phyloP scores from a whole-genome alignment of 2,113 vertebrate genomes.

The Pterocles gutturalis region DNA sequence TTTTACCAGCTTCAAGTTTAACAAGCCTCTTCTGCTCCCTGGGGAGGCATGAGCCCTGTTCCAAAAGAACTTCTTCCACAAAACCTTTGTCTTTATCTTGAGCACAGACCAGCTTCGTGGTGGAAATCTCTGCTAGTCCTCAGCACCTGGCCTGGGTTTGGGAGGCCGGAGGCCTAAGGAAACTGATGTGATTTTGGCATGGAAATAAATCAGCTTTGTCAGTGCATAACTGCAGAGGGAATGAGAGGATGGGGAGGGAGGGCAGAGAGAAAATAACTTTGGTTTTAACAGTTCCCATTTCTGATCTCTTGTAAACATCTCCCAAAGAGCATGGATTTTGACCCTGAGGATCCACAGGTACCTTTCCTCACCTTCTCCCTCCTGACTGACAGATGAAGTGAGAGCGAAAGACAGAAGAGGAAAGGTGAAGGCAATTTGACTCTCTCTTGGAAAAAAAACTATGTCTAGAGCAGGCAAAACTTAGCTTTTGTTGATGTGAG shows the following conservation, averaged over 20 bases:
- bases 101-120: not conserved
- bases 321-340: not conserved
- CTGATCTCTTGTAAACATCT: not conserved
- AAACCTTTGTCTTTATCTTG: not conserved
- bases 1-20: not conserved
- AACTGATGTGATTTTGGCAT: not conserved
- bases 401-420: not conserved
- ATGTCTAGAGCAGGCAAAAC: not conserved
- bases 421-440: not conserved
- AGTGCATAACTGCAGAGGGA: not conserved
- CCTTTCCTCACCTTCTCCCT: not conserved
- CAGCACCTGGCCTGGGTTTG: not conserved
- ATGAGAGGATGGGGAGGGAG: not conserved
- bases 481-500: not conserved
- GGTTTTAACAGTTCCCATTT: not conserved
- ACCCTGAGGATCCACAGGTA: not conserved
- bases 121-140: not conserved
- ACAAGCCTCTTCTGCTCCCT: not conserved
- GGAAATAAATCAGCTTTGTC: not conserved
- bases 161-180: not conserved
- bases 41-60: not conserved
- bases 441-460: not conserved
- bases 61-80: not conserved
- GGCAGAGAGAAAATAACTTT: not conserved
- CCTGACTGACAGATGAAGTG: not conserved